Conservation (phyloP, 2,888 invertebrate species). For the Macrosoma leucophasiata region DNA sequence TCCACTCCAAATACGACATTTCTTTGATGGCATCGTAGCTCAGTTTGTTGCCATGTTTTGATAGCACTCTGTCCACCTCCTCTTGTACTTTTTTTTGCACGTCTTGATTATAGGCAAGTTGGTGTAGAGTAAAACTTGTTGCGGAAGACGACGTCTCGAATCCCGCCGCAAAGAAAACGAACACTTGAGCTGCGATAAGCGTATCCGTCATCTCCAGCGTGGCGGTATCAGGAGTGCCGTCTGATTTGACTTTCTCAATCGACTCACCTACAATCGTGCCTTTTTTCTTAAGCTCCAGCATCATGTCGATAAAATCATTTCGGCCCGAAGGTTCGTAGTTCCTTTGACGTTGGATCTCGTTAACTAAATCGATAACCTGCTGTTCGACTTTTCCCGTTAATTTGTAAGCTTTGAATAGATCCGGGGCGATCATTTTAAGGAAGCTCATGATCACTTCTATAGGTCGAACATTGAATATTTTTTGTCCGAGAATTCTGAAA, state of each 20-base stretch:
- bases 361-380: conserved; percentile 9
- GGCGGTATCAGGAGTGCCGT: conserved; percentile 18
- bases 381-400: conserved; percentile 13
- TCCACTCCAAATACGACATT: conserved; percentile 23
- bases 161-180: conserved; percentile 29
- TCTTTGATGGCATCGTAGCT: conserved; percentile 23
- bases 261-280: conserved; percentile 24
- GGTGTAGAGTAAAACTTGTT: conserved; percentile 26
- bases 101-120: conserved; percentile 34
- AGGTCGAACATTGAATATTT: conserved; percentile 34
- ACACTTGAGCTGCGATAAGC: conserved; percentile 28
- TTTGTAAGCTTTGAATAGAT: conserved; percentile 34
- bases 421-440: conserved; percentile 40
- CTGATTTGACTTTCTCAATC: conserved; percentile 19
- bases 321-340: conserved; percentile 26
- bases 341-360: conserved; percentile 19
- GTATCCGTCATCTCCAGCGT: conserved; percentile 20
- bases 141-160: conserved; percentile 28
- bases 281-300: conserved; percentile 26
- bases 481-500: conserved; percentile 41
- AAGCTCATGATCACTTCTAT: conserved; percentile 29
- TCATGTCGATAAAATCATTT: conserved; percentile 31
- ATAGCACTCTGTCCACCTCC: conserved; percentile 30
- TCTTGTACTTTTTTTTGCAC: conserved; percentile 32
- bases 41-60: conserved; percentile 19